Base-by-base conservation (phyloP, 2,113 vertebrate species). In the Bostrychus sinensis region DNA sequence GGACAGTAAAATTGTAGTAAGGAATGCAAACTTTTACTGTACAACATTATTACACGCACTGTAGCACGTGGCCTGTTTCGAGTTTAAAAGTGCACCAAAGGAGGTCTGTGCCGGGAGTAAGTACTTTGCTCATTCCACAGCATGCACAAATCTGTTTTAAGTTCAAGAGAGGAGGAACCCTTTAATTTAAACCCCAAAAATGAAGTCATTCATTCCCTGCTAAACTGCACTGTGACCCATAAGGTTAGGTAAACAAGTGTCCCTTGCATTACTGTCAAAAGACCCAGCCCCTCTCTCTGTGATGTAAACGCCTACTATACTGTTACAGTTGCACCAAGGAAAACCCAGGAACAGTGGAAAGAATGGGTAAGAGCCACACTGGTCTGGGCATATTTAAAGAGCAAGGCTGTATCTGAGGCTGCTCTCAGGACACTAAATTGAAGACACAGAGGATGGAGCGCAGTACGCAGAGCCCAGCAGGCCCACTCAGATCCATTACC, bases 121-220 rank as follows among this genome's bases (percentile, higher is more conserved):
- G 66, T 56, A 75, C 84, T 86, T 81, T 86, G 82, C 84, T 91
- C 86, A 86, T 86, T 84, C 83, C 77, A 79, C 69, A 85, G 77
- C 80, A 69, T 72, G 83, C 77, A 77, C 77, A 86, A 88, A 89
- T 88, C 86, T 89, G 85, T 88, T 88, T 91, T 83, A 85, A 86
- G 82, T 89, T 91, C 88, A 83, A 82, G 86, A 80, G 82, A 87
- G 88, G 81, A 89, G 81, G 88, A 91, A 89, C 89, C 86, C 85
- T 91, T 91, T 88, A 86, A 91, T 91, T 91, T 89, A 89, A 88
- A 85, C 81, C 80, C 84, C 72, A 80, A 87, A 89, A 89, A 91
- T 88, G 89, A 89, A 90, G 87, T 89, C 87, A 88, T 90, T 90
- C 90, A 91, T 86, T 88, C 83, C 85, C 65, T 22, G 65, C 77